Percentiles rank a stretch among this genome's conserved stretches.
Conservation (phyloP, 1,140 invertebrate genomes). For the Philotrypesis tridentata region DNA sequence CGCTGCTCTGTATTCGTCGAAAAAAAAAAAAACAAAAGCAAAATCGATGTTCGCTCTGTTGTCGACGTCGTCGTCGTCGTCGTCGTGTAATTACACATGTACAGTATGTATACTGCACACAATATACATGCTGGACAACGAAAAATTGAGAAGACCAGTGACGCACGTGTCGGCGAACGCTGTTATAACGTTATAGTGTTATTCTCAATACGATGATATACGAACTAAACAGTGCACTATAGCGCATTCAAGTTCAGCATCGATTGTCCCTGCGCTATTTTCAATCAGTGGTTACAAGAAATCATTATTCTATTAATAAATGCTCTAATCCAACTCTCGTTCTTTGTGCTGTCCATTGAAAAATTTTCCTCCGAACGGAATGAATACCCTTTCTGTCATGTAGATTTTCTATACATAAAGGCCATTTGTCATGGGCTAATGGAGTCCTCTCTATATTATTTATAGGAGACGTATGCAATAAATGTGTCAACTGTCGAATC, state of each 20-base stretch:
- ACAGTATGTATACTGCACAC: no score
- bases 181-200: neutral
- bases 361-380: neutral
- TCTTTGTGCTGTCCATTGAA: neutral
- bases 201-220: neutral
- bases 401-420: neutral
- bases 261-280: constrained; percentile 23
- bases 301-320: constrained; percentile 29
- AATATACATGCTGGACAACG: no score
- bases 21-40: no score
- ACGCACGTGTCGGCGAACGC: neutral
- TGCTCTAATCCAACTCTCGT: neutral
- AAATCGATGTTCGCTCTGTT: neutral
- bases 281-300: neutral
- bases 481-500: no score
- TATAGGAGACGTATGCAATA: no score
- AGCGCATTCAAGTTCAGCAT: constrained; percentile 3
- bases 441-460: no score
- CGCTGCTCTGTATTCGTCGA: no score
- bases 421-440: neutral
- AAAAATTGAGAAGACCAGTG: no score
- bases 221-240: neutral
- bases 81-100: no score
- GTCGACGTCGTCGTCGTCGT: neutral
- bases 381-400: neutral